These are phyloP conservation scores for Acleris holmiana DNA, from an alignment of 2,888 invertebrate genomes.

Conservation along the genomic window DNA sequence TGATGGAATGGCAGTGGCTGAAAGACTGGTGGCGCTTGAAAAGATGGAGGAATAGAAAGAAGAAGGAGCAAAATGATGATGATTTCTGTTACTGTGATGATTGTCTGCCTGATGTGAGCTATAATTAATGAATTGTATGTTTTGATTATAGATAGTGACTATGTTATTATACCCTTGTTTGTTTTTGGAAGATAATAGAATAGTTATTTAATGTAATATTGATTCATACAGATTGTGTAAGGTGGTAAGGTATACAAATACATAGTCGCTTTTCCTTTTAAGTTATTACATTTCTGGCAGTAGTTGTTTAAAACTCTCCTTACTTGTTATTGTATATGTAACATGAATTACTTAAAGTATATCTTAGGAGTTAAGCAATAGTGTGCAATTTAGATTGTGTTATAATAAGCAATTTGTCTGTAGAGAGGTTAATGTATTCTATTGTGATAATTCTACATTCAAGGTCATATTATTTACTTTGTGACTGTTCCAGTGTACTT, in stretches of 20 bases:
- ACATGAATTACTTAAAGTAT: constrained; percentile 11
- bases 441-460: constrained; percentile 9
- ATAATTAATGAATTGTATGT: constrained; percentile 41
- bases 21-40: constrained; percentile 93
- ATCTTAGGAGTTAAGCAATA: constrained; percentile 14
- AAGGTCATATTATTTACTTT: constrained; percentile 1
- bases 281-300: neutral
- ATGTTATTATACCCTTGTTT: constrained; percentile 33
- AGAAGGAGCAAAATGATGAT: constrained; percentile 81
- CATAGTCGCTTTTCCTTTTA: neutral
- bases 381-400: constrained; percentile 10
- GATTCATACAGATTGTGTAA: constrained; percentile 2
- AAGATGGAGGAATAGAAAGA: constrained; percentile 86
- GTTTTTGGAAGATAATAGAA: constrained; percentile 28
- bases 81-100: constrained; percentile 91
- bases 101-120: constrained; percentile 85
- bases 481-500: neutral
- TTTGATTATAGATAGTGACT: constrained; percentile 33
- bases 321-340: neutral
- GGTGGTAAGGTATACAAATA: neutral
- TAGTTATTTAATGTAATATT: constrained; percentile 24
- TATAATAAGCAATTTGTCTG: neutral
- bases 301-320: neutral
- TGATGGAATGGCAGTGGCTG: constrained; percentile 92
- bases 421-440: constrained; percentile 16